Evolutionary conservation across 2,113 vertebrate species (phyloP).

Genomic region (Cephalopholis sonnerati): DNA sequence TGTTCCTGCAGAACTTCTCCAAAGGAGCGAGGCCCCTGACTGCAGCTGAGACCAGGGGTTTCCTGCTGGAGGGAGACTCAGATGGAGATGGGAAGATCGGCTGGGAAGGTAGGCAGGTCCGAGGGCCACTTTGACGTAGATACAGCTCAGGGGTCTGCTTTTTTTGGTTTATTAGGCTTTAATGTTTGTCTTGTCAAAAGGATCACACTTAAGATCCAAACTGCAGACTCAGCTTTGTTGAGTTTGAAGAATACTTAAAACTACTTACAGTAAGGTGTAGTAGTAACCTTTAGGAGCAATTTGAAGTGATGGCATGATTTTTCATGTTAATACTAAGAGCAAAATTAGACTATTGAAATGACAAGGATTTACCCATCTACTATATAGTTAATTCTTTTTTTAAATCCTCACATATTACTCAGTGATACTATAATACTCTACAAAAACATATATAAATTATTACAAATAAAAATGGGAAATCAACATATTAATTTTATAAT

Average conservation of each 20-base stretch:
- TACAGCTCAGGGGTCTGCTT: not conserved
- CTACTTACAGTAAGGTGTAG: not conserved
- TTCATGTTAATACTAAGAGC: not conserved
- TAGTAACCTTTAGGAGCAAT: too few relatives aligned
- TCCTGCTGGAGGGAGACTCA: conserved; percentile 78
- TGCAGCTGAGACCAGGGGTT: conserved; percentile 79
- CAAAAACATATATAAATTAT: too few relatives aligned
- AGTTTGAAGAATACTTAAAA: not conserved
- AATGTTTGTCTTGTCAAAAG: too few relatives aligned
- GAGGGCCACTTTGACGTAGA: not conserved
- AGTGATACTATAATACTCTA: not conserved
- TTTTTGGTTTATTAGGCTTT: not conserved
- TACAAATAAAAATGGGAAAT: too few relatives aligned
- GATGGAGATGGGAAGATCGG: conserved; percentile 83
- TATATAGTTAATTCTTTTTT: too few relatives aligned
- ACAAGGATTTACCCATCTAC: not conserved
- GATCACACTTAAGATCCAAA: too few relatives aligned
- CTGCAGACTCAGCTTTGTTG: too few relatives aligned
- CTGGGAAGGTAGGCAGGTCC: conserved; percentile 73
- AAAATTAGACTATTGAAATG: not conserved
- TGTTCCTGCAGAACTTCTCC: conserved; percentile 84
- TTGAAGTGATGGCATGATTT: not conserved
- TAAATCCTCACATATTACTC: not conserved
- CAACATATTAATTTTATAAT: too few relatives aligned
- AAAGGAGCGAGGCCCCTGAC: conserved; percentile 78